These are phyloP conservation scores for Kradibia gibbosae DNA, from an alignment of 1,140 invertebrate genomes.

Conservation along the genomic window DNA sequence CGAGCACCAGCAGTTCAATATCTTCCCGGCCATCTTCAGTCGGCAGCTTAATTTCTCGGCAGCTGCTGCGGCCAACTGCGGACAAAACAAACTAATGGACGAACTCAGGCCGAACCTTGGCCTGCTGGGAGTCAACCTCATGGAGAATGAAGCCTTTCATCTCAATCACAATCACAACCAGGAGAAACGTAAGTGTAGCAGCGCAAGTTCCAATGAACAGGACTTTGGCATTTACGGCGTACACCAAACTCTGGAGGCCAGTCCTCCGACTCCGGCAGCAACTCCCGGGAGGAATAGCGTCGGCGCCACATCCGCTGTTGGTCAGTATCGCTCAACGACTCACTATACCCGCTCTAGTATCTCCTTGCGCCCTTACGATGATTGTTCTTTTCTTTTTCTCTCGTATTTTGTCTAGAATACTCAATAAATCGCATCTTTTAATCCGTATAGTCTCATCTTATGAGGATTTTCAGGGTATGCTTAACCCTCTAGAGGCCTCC, in stretches of 20 bases:
- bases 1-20: slow-evolving; percentile 88
- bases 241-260: slow-evolving; percentile 68
- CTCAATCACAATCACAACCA: slow-evolving; percentile 76
- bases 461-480: too few species aligned
- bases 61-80: slow-evolving; percentile 75
- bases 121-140: slow-evolving; percentile 82
- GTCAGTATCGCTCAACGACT: slow-evolving; percentile 55
- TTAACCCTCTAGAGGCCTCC: too few species aligned
- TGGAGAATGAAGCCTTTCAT: slow-evolving; percentile 82
- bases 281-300: slow-evolving; percentile 73
- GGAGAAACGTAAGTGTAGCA: slow-evolving; percentile 80
- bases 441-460: too few species aligned
- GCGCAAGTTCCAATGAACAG: slow-evolving; percentile 83
- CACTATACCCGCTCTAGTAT: too few species aligned
- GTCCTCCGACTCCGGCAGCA: slow-evolving; percentile 75
- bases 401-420: too few species aligned
- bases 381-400: too few species aligned
- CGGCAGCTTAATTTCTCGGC: slow-evolving; percentile 87
- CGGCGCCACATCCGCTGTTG: slow-evolving; percentile 63
- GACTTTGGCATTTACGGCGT: slow-evolving; percentile 83
- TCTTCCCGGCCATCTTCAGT: slow-evolving; percentile 90
- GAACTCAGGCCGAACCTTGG: slow-evolving; percentile 87
- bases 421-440: too few species aligned
- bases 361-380: too few species aligned
- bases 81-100: slow-evolving; percentile 86